Evolutionary conservation across 2,113 vertebrate species (phyloP), one percentile per base, ranked within the genome.

Genomic region (Henicopernis longicauda): DNA sequence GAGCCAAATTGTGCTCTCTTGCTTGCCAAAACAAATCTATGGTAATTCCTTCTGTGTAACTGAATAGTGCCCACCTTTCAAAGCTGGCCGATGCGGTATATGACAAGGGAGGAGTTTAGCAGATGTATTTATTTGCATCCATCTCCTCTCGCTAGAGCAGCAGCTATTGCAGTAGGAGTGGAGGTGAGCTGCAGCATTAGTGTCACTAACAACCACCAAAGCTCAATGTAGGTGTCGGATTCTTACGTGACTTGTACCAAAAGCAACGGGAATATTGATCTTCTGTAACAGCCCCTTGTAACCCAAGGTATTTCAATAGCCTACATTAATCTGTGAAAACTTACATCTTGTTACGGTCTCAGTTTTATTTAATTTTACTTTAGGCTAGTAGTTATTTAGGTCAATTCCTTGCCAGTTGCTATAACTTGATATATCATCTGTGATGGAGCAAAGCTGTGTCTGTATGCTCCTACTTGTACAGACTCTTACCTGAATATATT

Each of bases 351-450:
- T 85, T 89, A 55, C 44, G 72, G 40, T 20, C 81, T 45, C 52
- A 27, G 70, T 76, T 96, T 89, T 89, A 74, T 96, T 91, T 95
- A 57, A 91, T 90, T 93, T 93, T 91, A 69, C 95, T 95, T 91
- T 36, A 45, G 73, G 66, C 73, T 65, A 85, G 36, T 44, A 49
- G 81, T 71, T 82, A 59, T 82, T 92, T 86, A 85, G 62, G 91
- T 89, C 83, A 86, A 47, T 84, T 84, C 77, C 54, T 82, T 94
- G 65, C 72, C 57, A 57, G 86, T 31, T 91, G 73, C 91, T 89
- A 94, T 82, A 65, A 85, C 76, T 25, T 71, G 65, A 57, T 52
- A 20, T 54, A 52, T 79, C 62, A 82, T n/a, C 58, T 52, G 66
- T 44, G 84, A 76, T 18, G 81, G 66, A 87, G 47, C 40, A 82